Evolutionary conservation across 2,113 vertebrate genomes (phyloP), one percentile per base, ranked within the genome.

Genomic region (Perccottus glenii): DNA sequence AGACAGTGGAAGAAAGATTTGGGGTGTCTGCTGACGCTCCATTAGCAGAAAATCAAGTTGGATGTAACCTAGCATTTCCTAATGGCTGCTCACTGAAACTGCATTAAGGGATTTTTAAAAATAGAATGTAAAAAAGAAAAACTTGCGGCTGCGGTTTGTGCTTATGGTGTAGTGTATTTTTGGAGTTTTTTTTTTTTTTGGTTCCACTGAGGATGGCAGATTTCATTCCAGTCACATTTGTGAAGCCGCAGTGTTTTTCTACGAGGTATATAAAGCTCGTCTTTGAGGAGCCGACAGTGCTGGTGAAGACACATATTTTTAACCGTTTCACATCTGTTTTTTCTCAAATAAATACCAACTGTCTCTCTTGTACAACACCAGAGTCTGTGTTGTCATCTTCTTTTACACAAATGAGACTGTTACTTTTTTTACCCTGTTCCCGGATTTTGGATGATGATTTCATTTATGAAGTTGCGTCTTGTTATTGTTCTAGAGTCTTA

Each of bases 1-100:
- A 81, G 64, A 78, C 68, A 78, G 77, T 60, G 75, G 67, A 78
- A 78, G 50, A 66, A 62, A 77, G 70, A 86, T 78, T 66, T 58
- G 64, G 75, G 73, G 52, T 46, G 19, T 73, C 63, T 64, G 53
- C 15, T 80, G 73, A 80, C 67, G 73, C 56, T 62, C 0, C 15
- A 80, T 82, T 69, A 78, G 62, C 1, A 7, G 14, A 68, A 53
- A 70, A 70, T 49, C 63, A 69, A 75, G 75, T 75, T 75, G 36
- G 51, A 44, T 74, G 57, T 69, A 80, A 70, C 55, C 43, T 19
- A 48, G 48, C 16, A 10, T 59, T 46, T 51, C n/a, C 69, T 46
- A 16, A 61, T 57, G 67, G 52, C 45, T 35, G 38, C 59, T 35
- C 66, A 59, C 43, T 62, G 53, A 61, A 66, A 66, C 14, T 43